Evolutionary conservation across 1,140 invertebrate species (phyloP).

Genomic region (Lasioglossum baleicum): DNA sequence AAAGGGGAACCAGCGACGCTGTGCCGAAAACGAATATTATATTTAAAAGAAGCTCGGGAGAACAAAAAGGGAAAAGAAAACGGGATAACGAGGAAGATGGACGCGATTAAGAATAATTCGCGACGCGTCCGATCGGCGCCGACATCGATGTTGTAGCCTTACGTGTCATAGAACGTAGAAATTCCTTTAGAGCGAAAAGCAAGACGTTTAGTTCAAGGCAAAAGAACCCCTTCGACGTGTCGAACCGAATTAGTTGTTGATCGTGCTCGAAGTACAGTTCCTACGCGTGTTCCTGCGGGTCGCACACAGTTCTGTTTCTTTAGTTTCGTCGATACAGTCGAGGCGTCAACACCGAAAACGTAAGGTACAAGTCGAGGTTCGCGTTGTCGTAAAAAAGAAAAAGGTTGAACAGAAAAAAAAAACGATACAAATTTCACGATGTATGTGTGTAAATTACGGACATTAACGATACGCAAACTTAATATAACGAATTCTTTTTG

Average conservation of each 20-base stretch:
- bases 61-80: too few relatives aligned
- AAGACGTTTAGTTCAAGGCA: neutral
- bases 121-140: slow-evolving; percentile 1
- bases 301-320: neutral
- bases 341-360: neutral
- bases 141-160: slow-evolving; percentile 29
- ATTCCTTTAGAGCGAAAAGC: neutral
- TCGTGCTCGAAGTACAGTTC: slow-evolving; percentile 14
- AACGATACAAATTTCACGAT: slow-evolving; percentile 25
- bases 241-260: neutral
- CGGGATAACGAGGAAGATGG: slow-evolving; percentile 1
- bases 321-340: neutral
- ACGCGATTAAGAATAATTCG: slow-evolving; percentile 22
- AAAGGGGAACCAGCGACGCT: slow-evolving; percentile 34
- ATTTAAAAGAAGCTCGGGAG: neutral
- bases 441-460: slow-evolving; percentile 30
- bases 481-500: slow-evolving; percentile 20
- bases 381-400: neutral
- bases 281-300: slow-evolving; percentile 11
- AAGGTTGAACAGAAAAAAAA: too few relatives aligned
- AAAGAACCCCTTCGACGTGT: neutral
- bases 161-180: neutral
- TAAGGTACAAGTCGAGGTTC: slow-evolving; percentile 42
- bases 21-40: slow-evolving; percentile 27
- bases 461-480: slow-evolving; percentile 22